Conservation (phyloP, 92 coral and sea anemone species). For the Phenganax subtilis region DNA sequence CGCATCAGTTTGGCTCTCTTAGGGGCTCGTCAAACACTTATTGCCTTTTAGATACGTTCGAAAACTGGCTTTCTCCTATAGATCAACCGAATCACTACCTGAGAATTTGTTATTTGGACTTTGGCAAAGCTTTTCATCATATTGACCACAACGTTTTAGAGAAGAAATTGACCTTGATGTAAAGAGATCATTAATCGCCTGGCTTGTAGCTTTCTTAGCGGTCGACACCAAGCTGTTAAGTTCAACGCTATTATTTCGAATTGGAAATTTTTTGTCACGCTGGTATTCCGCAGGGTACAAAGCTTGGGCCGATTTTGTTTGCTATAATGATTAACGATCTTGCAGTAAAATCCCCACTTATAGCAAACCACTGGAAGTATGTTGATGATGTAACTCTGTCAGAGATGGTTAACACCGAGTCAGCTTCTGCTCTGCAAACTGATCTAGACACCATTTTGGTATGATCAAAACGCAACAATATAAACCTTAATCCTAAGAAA, state of each 20-base stretch:
- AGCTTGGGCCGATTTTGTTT: too few species aligned
- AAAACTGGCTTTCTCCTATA: constrained; percentile 27
- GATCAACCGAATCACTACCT: constrained; percentile 14
- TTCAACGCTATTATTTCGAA: neutral
- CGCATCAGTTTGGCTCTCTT: constrained; percentile 28
- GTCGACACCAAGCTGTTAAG: constrained; percentile 36
- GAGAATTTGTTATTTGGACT: constrained; percentile 23
- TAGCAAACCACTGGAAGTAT: too few species aligned
- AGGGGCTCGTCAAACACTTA: constrained; percentile 25
- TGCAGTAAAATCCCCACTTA: too few species aligned
- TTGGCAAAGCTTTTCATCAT: neutral
- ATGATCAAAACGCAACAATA: neutral
- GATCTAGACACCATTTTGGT: neutral
- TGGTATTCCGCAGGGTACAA: too few species aligned
- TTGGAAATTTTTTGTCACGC: neutral
- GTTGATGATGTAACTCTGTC: too few species aligned
- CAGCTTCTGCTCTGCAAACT: too few species aligned
- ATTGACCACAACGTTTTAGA: constrained; percentile 19
- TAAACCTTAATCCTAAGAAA: neutral
- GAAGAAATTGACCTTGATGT: constrained; percentile 25
- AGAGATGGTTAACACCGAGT: too few species aligned
- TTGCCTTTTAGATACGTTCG: neutral
- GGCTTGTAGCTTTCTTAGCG: constrained; percentile 35
- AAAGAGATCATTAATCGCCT: constrained; percentile 18
- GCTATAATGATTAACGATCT: too few species aligned